A percentile compares a stretch with the other conserved stretches of the same genome.
Evolutionary conservation across 1,140 invertebrate species (phyloP).

Genomic region (Penaeus japonicus): DNA sequence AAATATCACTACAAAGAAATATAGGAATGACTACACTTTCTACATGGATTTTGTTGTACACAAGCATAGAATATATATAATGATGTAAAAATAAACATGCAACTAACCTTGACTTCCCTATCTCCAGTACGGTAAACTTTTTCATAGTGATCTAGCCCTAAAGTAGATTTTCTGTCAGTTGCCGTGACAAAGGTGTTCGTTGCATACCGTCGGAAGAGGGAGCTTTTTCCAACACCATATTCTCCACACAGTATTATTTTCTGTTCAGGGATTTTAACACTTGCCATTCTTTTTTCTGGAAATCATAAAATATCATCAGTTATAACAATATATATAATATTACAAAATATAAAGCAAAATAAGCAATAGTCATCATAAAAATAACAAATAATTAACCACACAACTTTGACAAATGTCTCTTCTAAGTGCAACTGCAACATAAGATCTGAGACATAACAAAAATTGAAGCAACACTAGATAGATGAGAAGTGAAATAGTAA

Average conservation of each 20-base stretch:
- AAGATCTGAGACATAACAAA: too few species aligned
- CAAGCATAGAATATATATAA: neutral
- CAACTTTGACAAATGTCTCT: too few species aligned
- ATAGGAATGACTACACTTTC: too few species aligned
- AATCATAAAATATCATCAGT: neutral
- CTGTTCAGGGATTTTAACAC: slow-evolving; percentile 83
- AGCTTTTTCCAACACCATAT: slow-evolving; percentile 94
- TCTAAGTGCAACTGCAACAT: too few species aligned
- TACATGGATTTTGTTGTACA: too few species aligned
- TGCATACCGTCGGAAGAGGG: slow-evolving; percentile 87
- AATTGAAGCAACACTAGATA: too few species aligned
- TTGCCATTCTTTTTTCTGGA: slow-evolving; percentile 72
- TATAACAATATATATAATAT: neutral
- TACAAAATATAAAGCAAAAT: neutral
- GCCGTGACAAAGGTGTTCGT: slow-evolving; percentile 83
- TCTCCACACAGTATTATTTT: slow-evolving; percentile 95
- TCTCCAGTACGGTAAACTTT: slow-evolving; percentile 79
- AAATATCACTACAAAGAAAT: too few species aligned
- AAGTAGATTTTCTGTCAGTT: slow-evolving; percentile 83
- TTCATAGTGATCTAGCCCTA: slow-evolving; percentile 90
- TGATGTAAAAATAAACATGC: neutral
- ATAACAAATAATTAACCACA: too few species aligned
- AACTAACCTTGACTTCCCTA: slow-evolving; percentile 76
- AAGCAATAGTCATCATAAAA: neutral
- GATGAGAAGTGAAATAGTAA: too few species aligned